These are phyloP conservation scores for Bedellia somnulentella DNA, from an alignment of 2,888 invertebrate species.

Conservation along the genomic window DNA sequence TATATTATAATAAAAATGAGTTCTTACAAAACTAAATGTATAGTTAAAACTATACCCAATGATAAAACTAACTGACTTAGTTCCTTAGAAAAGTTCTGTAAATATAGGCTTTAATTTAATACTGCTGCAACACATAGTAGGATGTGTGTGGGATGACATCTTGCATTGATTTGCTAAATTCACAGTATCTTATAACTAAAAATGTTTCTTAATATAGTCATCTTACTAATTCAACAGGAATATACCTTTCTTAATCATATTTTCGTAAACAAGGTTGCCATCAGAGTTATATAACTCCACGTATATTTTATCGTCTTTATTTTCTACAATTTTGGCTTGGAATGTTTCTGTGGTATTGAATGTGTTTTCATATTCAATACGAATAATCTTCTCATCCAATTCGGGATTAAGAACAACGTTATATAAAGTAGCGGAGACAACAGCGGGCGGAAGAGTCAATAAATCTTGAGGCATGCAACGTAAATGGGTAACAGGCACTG, in stretches of 20 bases:
- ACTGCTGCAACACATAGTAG: too few species aligned
- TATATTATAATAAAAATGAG: too few species aligned
- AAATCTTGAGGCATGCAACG: conserved; percentile 53
- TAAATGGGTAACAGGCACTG: conserved; percentile 38
- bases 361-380: conserved; percentile 21
- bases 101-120: too few species aligned
- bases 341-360: conserved; percentile 35
- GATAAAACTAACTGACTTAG: too few species aligned
- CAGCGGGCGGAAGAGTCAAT: conserved; percentile 49
- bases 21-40: too few species aligned
- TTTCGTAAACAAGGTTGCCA: conserved; percentile 24
- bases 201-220: too few species aligned
- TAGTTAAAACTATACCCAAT: too few species aligned
- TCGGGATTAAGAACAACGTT: conserved; percentile 29
- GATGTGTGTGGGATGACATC: too few species aligned
- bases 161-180: too few species aligned
- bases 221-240: too few species aligned
- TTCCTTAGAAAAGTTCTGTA: too few species aligned
- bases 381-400: conserved; percentile 21
- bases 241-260: conserved; percentile 22
- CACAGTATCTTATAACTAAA: too few species aligned
- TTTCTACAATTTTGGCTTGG: conserved; percentile 23
- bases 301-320: conserved; percentile 16
- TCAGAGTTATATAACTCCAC: conserved; percentile 31
- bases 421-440: conserved; percentile 47